Percentiles rank a stretch among this genome's conserved stretches.
Evolutionary conservation across 2,888 invertebrate species (phyloP).

Genomic region (Tinea pellionella): DNA sequence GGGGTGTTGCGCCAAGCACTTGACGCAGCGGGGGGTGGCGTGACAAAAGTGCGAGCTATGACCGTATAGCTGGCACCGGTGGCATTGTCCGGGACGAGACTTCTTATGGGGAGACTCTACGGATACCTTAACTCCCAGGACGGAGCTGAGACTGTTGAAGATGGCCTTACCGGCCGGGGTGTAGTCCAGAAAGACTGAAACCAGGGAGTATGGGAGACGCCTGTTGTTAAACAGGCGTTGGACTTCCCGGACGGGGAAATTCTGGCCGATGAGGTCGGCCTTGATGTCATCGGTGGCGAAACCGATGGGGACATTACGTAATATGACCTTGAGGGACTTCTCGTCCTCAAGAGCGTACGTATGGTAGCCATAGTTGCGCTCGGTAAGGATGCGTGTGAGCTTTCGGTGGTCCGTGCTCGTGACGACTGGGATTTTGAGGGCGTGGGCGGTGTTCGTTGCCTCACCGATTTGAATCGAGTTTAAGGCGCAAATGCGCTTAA

Average conservation of each 20-base stretch:
- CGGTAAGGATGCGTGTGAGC: too few relatives aligned
- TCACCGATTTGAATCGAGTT: too few relatives aligned
- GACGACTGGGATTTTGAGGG: too few relatives aligned
- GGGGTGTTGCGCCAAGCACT: background rate
- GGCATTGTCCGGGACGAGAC: background rate
- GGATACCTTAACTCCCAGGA: background rate
- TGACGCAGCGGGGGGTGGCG: background rate
- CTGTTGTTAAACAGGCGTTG: background rate
- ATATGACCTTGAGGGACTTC: background rate
- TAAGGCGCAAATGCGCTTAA: too few relatives aligned
- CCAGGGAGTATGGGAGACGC: background rate
- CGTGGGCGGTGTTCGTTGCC: too few relatives aligned
- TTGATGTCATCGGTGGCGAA: background rate
- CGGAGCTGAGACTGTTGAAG: background rate
- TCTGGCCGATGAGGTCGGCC: background rate
- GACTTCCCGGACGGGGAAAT: background rate
- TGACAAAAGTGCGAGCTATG: background rate
- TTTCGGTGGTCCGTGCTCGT: too few relatives aligned
- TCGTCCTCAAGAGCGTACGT: background rate
- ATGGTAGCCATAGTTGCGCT: too few relatives aligned
- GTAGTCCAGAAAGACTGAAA: background rate
- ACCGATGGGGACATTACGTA: background rate
- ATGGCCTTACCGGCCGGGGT: background rate
- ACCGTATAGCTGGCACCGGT: slow-evolving; percentile 10
- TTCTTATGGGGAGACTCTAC: slow-evolving; percentile 2